Evolutionary conservation across 2,113 vertebrate genomes (phyloP), one percentile per base, ranked within the genome.

Genomic region (Sylvilagus bachmani): DNA sequence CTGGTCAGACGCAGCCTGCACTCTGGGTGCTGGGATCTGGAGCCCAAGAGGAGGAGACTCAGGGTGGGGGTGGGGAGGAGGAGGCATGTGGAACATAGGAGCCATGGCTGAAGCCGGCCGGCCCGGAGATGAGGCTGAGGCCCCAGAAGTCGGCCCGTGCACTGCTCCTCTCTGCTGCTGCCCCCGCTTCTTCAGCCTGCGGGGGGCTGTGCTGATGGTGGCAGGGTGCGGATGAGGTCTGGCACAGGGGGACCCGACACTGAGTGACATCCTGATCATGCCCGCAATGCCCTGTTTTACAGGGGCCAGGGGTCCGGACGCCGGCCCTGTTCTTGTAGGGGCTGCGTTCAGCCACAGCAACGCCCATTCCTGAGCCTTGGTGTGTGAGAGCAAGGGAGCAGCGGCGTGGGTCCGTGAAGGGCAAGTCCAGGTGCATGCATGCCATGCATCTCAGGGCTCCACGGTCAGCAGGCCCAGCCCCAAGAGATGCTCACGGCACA

Each of bases 361-460:
- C 5, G 6, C 36, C 27, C 33, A 3, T 61, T 9, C 82, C 7
- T 93, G 25, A 49, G 69, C 31, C 10, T 33, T 0, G 10, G n/a
- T 14, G 44, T 66, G 36, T 83, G 44, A n/a, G 29, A 71, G 25
- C 25, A 55, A 44, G 31, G 27, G 12, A 27, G 12, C 44, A 36
- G 71, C 6, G 31, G 19, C 10, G 10, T 24, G 4, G 6, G 1
- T 22, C 3, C 21, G n/a, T 12, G 33, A 33, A 55, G 24, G 22
- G 7, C 19, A 1, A 8, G 24, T 24, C 49, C 17, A 10, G 25
- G 16, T 25, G 6, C 1, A 0, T 3, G n/a, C 2, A 0, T 62
- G 51, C 44, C 14, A 2, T 4, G 6, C 16, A 4, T 6, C 58
- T 66, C 3, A 0, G 2, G n/a, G 44, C 8, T 19, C 36, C 22